These are phyloP conservation scores for Akabosia matsudoensis DNA, from an alignment of 1,140 invertebrate genomes.

Conservation along the genomic window DNA sequence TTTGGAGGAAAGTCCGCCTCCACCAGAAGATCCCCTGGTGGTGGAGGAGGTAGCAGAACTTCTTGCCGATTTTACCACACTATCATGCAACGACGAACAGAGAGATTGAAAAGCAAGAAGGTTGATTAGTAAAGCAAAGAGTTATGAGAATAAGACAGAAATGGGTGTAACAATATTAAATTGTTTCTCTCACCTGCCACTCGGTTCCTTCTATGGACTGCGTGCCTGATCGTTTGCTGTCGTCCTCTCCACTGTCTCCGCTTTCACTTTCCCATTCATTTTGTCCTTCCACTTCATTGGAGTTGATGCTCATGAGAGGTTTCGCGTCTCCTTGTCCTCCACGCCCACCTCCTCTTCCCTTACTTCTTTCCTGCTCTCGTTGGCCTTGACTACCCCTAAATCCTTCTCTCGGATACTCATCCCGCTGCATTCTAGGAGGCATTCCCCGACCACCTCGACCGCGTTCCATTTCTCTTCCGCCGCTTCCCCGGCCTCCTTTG, in stretches of 20 bases:
- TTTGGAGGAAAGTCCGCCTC: neutral
- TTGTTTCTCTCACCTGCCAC: neutral
- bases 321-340: slow-evolving; percentile 23
- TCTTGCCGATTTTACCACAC: no score
- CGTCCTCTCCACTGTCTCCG: slow-evolving; percentile 28
- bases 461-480: slow-evolving; percentile 19
- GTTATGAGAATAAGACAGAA: no score
- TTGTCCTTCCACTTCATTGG: slow-evolving; percentile 23
- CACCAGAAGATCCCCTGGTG: neutral
- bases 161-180: no score
- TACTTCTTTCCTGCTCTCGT: slow-evolving; percentile 19
- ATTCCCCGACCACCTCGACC: slow-evolving; percentile 30
- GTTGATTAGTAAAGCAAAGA: no score
- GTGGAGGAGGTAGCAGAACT: neutral
- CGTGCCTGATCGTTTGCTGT: neutral
- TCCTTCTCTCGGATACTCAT: slow-evolving; percentile 23
- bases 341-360: neutral
- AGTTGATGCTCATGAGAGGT: slow-evolving; percentile 37
- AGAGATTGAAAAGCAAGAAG: no score
- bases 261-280: slow-evolving; percentile 28
- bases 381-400: neutral
- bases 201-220: neutral
- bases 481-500: slow-evolving; percentile 24
- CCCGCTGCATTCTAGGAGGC: slow-evolving; percentile 42
- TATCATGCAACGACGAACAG: no score